Conservation (phyloP, 2,888 invertebrate species). For the Apodemia mormo region DNA sequence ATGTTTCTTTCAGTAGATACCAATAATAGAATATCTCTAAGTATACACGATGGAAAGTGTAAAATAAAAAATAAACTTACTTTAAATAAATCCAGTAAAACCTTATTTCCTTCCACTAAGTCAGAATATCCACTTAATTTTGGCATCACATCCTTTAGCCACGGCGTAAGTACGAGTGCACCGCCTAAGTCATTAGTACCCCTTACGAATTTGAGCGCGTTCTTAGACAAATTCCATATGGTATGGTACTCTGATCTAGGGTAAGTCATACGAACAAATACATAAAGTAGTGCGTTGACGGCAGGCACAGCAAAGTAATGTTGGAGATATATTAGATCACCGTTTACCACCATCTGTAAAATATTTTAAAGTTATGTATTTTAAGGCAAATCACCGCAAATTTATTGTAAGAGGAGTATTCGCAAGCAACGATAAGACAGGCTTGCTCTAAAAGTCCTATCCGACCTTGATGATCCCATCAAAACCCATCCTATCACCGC, state of each 20-base stretch:
- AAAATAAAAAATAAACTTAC: too few relatives aligned
- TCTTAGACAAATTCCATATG: constrained; percentile 63
- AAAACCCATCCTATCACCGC: too few relatives aligned
- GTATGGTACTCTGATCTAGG: constrained; percentile 75
- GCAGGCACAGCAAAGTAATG: constrained; percentile 77
- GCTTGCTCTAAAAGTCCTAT: too few relatives aligned
- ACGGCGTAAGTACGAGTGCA: constrained; percentile 80
- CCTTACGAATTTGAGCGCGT: constrained; percentile 79
- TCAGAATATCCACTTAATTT: constrained; percentile 79
- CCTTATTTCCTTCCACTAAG: constrained; percentile 69
- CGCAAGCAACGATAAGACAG: too few relatives aligned
- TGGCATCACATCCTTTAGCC: constrained; percentile 83
- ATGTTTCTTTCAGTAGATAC: too few relatives aligned
- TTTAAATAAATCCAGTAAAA: constrained; percentile 74
- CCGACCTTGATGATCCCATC: too few relatives aligned
- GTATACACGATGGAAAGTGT: too few relatives aligned
- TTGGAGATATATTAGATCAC: constrained; percentile 72
- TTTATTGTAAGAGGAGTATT: too few relatives aligned
- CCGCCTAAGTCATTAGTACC: constrained; percentile 82
- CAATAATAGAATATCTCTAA: too few relatives aligned
- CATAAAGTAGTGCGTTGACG: constrained; percentile 80
- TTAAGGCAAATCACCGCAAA: too few relatives aligned
- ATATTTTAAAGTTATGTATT: too few relatives aligned
- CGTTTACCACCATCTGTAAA: constrained; percentile 63
- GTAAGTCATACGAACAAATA: constrained; percentile 76